Evolutionary conservation across 2,113 vertebrate genomes (phyloP), one percentile per base, ranked within the genome.

Genomic region (human): DNA sequence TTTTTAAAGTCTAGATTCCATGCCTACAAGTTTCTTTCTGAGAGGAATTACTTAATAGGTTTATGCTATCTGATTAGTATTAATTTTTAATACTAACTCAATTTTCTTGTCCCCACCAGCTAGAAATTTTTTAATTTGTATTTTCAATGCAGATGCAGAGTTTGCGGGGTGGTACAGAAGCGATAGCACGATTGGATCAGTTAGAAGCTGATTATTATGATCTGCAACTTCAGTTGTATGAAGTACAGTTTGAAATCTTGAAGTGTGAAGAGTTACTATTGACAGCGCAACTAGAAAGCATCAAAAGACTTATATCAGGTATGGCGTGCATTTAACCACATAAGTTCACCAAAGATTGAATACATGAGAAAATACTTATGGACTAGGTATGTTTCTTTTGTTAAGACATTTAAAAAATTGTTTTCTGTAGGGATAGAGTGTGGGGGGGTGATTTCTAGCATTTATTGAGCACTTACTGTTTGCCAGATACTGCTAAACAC

Each of bases 171-270:
- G 99, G 99, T 8, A 99, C 99, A 97, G 99, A 99, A 84, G 99
- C 99, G 25, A 99, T 99, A 98, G 98, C 98, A 72, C 99, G 98
- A 50, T 98, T 99, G 98, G 99, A 99, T 98, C 99, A 99, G 97
- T 98, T 99, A 98, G 99, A 99, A 99, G 98, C 99, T 80, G 99
- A 99, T 97, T 99, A 99, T 98, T 99, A 99, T n/a, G 99, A 99
- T 97, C 95, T 99, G 48, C 99, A 99, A 98, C 99, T 99, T 98
- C 99, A 99, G 98, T 99, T 99, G 16, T 99, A 99, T 93, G 99
- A 99, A 98, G 99, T 99, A 17, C 99, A 99, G 98, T 99, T 99
- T 2, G 99, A 99, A 98, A 99, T 99, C 97, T 98, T 99, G 97
- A 99, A 99, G 98, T 99, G 99, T 76, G 99, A 99, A 97, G 99